Evolutionary conservation across 2,888 invertebrate species (phyloP), one percentile per base, ranked within the genome.

Genomic region (Lasioglossum vierecki): DNA sequence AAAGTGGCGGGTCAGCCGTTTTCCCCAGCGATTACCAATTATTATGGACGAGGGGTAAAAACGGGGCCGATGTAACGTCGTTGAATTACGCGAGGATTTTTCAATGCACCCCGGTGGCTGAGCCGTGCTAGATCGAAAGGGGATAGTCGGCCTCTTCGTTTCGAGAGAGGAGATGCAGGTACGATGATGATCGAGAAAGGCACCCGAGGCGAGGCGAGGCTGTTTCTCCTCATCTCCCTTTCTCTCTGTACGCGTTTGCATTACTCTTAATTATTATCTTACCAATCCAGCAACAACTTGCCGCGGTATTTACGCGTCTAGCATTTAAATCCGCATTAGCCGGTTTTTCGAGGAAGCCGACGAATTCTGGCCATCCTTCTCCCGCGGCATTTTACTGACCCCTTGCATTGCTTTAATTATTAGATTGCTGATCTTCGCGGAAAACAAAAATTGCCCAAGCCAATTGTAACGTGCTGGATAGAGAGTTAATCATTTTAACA

Each of bases 191-290:
- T 81, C 89, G 79, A 80, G 74, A 66, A 74, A 73, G 63, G 70
- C 72, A 83, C 86, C 77, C 30, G 75, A 79, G 80, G 88, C 82
- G 79, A 82, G 53, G 53, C 57, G 26, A 60, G 57, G 57, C 57
- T 60, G 1, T 86, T 75, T 75, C 82, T 44, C 63, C 41, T 15
- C 57, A 4, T 53, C 13, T 49, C 26, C 78, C 53, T 41, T 46
- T 39, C 60, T 30, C 39, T 60, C 75, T 84, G 39, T 22, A 35
- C 39, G 4, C 15, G 68, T 68, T 68, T 70, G 57, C 74, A 74
- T 84, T 84, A 73, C 71, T 88, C 83, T 83, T 88, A 88, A 88
- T 88, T 85, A 88, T 88, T 82, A 80, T 84, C 85, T 80, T 66
- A 77, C 72, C 70, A 41, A 85, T 76, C 81, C 73, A 49, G 53